phyloP scores from a whole-genome alignment of 1,140 invertebrate species.

The Papilio polytes region DNA sequence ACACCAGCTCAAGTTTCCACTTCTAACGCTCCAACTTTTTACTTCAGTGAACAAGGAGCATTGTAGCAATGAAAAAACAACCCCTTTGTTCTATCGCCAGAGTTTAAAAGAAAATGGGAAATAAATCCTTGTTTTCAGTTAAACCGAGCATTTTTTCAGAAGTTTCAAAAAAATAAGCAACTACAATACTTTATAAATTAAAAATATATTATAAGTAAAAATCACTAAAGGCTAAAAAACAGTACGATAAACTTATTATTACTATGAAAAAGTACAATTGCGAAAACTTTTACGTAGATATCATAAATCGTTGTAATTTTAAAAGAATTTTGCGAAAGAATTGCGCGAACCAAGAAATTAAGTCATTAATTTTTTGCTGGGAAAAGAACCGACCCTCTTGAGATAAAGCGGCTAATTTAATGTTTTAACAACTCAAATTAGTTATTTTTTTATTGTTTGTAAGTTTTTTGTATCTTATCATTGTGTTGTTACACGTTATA shows the following conservation, averaged over 20 bases:
- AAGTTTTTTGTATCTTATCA: not conserved
- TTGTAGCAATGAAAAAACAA: conserved; percentile 13
- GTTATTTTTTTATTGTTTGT: not conserved
- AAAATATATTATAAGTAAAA: not conserved
- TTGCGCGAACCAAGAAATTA: conserved; percentile 4
- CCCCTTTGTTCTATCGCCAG: conserved; percentile 3
- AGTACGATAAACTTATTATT: not conserved
- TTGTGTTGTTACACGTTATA: not conserved
- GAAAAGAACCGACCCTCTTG: not conserved
- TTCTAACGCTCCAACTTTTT: conserved; percentile 16
- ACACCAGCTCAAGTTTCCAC: conserved; percentile 10
- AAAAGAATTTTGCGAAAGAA: conserved; percentile 7
- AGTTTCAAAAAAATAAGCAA: not conserved
- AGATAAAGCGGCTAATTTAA: conserved; percentile 6
- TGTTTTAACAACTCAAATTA: not conserved
- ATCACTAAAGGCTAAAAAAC: not conserved
- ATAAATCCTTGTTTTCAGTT: not conserved
- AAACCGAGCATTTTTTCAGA: not conserved
- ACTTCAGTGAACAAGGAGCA: conserved; percentile 4
- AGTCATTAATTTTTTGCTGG: conserved; percentile 12
- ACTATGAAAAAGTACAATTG: not conserved
- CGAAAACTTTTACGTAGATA: not conserved
- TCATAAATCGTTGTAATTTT: conserved; percentile 9
- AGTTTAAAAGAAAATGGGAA: conserved; percentile 8
- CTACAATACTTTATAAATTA: not conserved